A percentile compares a stretch with the other conserved stretches of the same genome.
Evolutionary conservation across 1,140 invertebrate species (phyloP).

Genomic region (Heterodera carotae): DNA sequence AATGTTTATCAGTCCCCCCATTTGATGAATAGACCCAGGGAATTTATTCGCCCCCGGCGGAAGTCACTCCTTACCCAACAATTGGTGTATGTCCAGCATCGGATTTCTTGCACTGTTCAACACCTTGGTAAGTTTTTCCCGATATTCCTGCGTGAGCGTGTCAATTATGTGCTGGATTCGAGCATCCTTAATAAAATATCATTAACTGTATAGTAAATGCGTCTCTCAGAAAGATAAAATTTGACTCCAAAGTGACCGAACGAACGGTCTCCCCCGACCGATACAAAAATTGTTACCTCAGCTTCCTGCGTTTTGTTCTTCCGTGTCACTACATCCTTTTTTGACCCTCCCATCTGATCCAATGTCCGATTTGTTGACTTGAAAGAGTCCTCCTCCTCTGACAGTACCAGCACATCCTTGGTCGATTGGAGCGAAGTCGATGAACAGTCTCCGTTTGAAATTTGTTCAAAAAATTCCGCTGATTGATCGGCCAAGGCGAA

Average conservation of each 20-base stretch:
- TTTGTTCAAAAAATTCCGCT: conserved; percentile 40
- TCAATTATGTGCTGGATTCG: neutral
- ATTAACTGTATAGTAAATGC: too few relatives aligned
- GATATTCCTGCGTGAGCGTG: conserved; percentile 13
- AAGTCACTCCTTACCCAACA: conserved; percentile 4
- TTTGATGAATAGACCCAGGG: too few relatives aligned
- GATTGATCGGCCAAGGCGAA: conserved; percentile 36
- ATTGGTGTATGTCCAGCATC: neutral
- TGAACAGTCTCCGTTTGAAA: neutral
- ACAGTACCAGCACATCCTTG: neutral
- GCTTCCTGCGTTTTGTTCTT: too few relatives aligned
- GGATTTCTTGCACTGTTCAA: neutral
- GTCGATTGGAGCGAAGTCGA: neutral
- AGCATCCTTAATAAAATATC: neutral
- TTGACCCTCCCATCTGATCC: too few relatives aligned
- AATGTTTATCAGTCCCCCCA: too few relatives aligned
- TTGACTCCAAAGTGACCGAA: too few relatives aligned
- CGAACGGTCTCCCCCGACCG: too few relatives aligned
- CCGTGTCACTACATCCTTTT: too few relatives aligned
- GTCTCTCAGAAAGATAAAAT: too few relatives aligned
- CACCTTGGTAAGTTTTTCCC: conserved; percentile 12
- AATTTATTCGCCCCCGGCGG: too few relatives aligned
- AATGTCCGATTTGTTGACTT: neutral
- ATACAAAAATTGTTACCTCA: too few relatives aligned
- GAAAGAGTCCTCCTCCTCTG: neutral